Conservation (phyloP, 2,888 invertebrate species). For the Xestia sexstrigata region DNA sequence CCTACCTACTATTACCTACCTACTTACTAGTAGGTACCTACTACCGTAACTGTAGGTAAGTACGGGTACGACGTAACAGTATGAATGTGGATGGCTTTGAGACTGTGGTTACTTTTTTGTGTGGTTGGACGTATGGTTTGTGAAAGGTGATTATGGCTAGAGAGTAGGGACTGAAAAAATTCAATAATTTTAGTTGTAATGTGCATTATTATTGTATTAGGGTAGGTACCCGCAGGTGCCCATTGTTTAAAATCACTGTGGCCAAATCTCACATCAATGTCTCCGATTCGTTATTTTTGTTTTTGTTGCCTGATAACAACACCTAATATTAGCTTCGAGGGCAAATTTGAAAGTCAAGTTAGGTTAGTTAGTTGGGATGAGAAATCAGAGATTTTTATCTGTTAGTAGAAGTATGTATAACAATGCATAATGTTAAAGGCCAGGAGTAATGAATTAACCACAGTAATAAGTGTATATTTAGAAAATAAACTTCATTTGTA, state of each 20-base stretch:
- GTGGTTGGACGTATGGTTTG: too few species aligned
- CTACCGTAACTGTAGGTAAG: too few species aligned
- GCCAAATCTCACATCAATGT: neutral
- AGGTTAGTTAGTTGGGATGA: neutral
- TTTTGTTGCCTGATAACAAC: neutral
- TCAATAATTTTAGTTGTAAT: neutral
- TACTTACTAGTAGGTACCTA: too few species aligned
- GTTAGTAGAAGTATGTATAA: neutral
- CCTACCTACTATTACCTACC: too few species aligned
- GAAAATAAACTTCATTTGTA: neutral
- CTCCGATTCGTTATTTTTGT: neutral
- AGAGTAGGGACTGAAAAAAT: neutral
- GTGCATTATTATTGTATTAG: neutral
- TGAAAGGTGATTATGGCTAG: neutral
- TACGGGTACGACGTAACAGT: too few species aligned
- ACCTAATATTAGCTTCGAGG: neutral
- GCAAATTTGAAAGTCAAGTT: neutral
- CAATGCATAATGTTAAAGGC: neutral
- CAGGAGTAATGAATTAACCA: neutral
- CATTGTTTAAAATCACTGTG: neutral
- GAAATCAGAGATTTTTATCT: neutral
- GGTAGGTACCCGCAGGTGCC: neutral
- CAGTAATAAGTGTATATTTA: neutral
- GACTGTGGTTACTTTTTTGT: too few species aligned
- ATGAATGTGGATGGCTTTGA: neutral